Percentiles rank a stretch among this genome's conserved stretches.
phyloP scores from a whole-genome alignment of 2,797 vertebrate species.

The Thamnophis elegans region DNA sequence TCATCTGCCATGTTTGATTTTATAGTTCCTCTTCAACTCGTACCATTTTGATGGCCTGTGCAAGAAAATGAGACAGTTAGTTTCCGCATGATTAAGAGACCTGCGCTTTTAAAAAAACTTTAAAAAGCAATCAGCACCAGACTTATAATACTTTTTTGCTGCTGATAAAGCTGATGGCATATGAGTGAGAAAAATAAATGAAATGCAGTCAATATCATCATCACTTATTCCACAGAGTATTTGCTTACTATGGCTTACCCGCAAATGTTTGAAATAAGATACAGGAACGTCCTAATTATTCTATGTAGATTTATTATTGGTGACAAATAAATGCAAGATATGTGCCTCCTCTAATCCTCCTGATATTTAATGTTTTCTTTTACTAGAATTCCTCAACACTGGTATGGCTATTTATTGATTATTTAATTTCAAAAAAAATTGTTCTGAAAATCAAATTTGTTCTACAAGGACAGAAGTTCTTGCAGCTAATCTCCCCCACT shows the following conservation, averaged over 20 bases:
- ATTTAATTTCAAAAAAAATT: not conserved
- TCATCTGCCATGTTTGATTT: slow-evolving; percentile 11
- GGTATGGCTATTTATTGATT: not conserved
- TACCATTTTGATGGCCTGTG: not conserved
- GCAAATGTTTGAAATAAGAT: slow-evolving; percentile 32
- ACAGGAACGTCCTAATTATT: slow-evolving; percentile 34
- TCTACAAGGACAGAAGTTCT: not conserved
- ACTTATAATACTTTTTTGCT: slow-evolving; percentile 1
- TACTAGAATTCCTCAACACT: not conserved
- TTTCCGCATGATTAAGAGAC: slow-evolving; percentile 20
- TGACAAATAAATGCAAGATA: slow-evolving; percentile 43
- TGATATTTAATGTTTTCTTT: slow-evolving; percentile 30
- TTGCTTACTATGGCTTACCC: not conserved
- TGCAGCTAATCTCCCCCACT: not conserved
- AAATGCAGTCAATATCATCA: not conserved
- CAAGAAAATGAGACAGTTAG: not conserved
- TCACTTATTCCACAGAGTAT: not conserved
- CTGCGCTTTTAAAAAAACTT: not conserved
- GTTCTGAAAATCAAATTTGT: not conserved
- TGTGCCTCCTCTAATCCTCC: slow-evolving; percentile 27
- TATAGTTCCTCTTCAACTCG: not conserved
- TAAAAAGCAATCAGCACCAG: slow-evolving; percentile 13
- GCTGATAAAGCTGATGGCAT: not conserved
- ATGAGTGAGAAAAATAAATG: not conserved
- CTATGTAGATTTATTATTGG: slow-evolving; percentile 46